Base-by-base conservation (phyloP, 2,888 invertebrate species). In the Ophion obscuratus region DNA sequence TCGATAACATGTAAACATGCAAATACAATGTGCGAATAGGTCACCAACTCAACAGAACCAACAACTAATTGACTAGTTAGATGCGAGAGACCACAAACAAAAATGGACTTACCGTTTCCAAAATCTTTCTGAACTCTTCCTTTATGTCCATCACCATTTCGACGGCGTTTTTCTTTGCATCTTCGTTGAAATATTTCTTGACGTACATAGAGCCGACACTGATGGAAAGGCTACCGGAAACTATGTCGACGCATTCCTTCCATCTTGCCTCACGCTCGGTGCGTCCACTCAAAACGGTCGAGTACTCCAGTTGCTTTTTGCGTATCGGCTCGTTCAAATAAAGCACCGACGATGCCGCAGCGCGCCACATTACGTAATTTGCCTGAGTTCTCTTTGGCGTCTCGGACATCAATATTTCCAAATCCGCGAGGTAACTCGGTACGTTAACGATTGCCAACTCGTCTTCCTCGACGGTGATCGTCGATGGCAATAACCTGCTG, bases 321-420 rank as follows among this genome's bases (percentile, higher is more conserved):
- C 98, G 95, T 83, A 98, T 95, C 80, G 96, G 96, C 76, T 98
- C 97, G 0, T 96, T 97, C 86, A 99, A 95, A 93, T 98, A 98
- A 3, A 97, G 96, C 10, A 97, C 96, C 0, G 97, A 97, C 5
- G 97, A 97, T 0, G 97, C 97, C 0, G 97, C 97, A 0, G 97
- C 97, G 77, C 98, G 96, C 98, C 99, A 99, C 96, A 98, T 96
- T 89, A 98, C 96, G 92, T 99, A 99, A 95, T 99, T 99, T 3
- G 98, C 98, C 90, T 97, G 95, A 3, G 96, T 95, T 87, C 97
- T 94, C 90, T 96, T 96, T 0, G 96, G 95, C 0, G 96, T 96
- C 31, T 92, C 92, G 53, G 94, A 92, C 70, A 96, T 92, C 4
- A 96, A 91, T 61, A 94, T 95, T 93, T 97, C 97, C 40, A 98